Conservation (phyloP, 2,797 vertebrate genomes). For the Strix occidentalis region DNA sequence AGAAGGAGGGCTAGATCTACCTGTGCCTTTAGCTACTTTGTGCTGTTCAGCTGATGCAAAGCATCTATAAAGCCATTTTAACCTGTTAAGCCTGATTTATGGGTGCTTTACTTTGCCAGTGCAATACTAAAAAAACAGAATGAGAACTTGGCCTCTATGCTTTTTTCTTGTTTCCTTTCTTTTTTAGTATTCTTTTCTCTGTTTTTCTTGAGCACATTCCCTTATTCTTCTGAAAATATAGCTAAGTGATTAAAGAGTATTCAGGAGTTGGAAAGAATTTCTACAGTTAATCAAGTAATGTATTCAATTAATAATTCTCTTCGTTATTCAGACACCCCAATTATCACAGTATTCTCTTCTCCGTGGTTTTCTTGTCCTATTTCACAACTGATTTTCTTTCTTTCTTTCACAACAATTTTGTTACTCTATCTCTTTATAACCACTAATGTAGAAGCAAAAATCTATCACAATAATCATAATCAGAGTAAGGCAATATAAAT, state of each 20-base stretch:
- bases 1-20: background rate
- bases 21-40: background rate
- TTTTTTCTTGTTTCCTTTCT: background rate
- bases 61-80: background rate
- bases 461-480: background rate
- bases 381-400: background rate
- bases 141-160: background rate
- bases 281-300: background rate
- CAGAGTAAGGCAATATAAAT: background rate
- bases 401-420: background rate
- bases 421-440: background rate
- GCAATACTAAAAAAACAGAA: background rate
- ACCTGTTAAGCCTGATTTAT: conserved; percentile 14
- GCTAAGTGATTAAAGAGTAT: background rate
- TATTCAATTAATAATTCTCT: background rate
- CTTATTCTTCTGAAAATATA: background rate
- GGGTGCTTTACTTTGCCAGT: background rate
- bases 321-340: background rate
- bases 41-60: background rate
- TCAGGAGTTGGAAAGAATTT: background rate
- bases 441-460: background rate
- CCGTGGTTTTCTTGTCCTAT: background rate
- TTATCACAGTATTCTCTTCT: background rate
- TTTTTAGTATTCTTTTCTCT: background rate
- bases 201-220: background rate